phyloP scores from a whole-genome alignment of 2,888 invertebrate species.

The Antheraea assamensis region DNA sequence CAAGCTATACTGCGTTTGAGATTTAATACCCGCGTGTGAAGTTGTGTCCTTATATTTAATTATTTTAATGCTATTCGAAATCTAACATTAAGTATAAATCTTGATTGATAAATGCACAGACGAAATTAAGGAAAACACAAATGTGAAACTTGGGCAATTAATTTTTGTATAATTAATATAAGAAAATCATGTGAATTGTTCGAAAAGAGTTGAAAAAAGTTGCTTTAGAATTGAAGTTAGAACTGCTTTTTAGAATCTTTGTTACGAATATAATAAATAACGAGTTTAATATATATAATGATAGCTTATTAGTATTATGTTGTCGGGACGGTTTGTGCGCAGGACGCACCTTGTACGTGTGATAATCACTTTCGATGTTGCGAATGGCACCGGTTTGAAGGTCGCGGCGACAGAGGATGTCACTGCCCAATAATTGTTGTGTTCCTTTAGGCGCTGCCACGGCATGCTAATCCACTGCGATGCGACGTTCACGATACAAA shows the following conservation, averaged over 20 bases:
- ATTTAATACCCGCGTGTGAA: too few relatives aligned
- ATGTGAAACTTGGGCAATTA: neutral
- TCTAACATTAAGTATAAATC: neutral
- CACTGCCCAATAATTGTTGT: conserved; percentile 49
- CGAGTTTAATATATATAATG: neutral
- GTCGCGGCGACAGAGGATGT: conserved; percentile 49
- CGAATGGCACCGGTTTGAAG: conserved; percentile 46
- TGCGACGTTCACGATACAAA: conserved; percentile 41
- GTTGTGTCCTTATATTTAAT: too few relatives aligned
- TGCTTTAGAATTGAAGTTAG: too few relatives aligned
- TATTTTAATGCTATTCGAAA: neutral
- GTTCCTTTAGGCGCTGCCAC: conserved; percentile 46
- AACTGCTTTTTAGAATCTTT: too few relatives aligned
- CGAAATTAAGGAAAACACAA: neutral
- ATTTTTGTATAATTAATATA: neutral
- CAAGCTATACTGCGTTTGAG: too few relatives aligned
- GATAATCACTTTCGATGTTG: conserved; percentile 33
- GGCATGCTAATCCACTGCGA: conserved; percentile 29
- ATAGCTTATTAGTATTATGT: neutral
- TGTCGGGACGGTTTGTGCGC: neutral
- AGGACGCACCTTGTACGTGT: neutral
- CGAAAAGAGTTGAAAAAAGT: too few relatives aligned
- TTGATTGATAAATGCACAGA: neutral
- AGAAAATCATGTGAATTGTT: too few relatives aligned
- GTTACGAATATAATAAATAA: neutral